Conservation (phyloP, 2,888 invertebrate genomes). For the Zele albiditarsus region DNA sequence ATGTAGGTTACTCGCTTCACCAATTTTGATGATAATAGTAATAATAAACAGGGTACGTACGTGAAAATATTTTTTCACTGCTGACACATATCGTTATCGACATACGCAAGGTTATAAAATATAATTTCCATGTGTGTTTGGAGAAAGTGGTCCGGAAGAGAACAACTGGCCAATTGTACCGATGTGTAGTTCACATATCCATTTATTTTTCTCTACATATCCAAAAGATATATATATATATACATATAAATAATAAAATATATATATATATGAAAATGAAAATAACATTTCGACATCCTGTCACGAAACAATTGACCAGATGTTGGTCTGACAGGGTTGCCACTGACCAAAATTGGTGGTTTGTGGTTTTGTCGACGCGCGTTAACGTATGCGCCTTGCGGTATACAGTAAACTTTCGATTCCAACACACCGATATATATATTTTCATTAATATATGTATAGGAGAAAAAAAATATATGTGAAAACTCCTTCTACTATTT, state of each 20-base stretch:
- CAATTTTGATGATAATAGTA: slow-evolving; percentile 35
- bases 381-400: slow-evolving; percentile 32
- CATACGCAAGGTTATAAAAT: slow-evolving; percentile 38
- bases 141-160: slow-evolving; percentile 46
- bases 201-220: slow-evolving; percentile 31
- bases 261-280: slow-evolving; percentile 33
- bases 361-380: slow-evolving; percentile 44
- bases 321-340: slow-evolving; percentile 40
- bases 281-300: slow-evolving; percentile 51
- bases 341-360: slow-evolving; percentile 37
- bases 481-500: neutral
- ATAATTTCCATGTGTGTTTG: slow-evolving; percentile 27
- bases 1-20: slow-evolving; percentile 40
- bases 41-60: slow-evolving; percentile 4
- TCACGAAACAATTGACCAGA: slow-evolving; percentile 51
- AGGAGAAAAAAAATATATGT: neutral
- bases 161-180: slow-evolving; percentile 39
- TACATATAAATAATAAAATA: neutral
- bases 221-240: neutral
- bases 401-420: slow-evolving; percentile 1
- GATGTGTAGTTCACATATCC: slow-evolving; percentile 15
- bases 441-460: neutral
- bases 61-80: slow-evolving; percentile 25
- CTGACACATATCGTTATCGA: slow-evolving; percentile 42
- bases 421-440: slow-evolving; percentile 5